Base-by-base conservation (phyloP, 2,797 vertebrate species). In the Sciaenops ocellatus region DNA sequence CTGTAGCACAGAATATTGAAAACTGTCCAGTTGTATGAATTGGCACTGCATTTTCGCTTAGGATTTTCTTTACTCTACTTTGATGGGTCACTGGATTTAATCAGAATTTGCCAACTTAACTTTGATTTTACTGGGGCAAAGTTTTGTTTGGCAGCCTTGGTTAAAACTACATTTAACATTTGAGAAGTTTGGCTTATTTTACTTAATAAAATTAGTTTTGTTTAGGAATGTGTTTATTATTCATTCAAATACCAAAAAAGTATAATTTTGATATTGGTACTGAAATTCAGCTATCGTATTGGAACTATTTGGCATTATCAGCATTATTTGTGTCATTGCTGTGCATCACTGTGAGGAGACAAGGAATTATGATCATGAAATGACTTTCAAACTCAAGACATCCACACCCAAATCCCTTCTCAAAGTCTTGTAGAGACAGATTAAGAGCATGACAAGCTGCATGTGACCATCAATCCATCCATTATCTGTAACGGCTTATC, bases 31-130 rank as follows among this genome's bases (percentile, higher is more conserved):
- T 30, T 42, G n/a, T 3, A 46, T 28, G 26, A 30, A 28, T 1
- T 11, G 6, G 20, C 10, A 55, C 5, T 55, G 8, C 34, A n/a
- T 44, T 52, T 52, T n/a, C n/a, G 34, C 12, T 44, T 8, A 54
- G 17, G 46, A 65, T 15, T 57, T 76, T 54, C 17, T 17, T 34
- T 69, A 13, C 18, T n/a, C n/a, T n/a, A 69, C 16, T 62, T 46
- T 51, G 47, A 59, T 26, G 3, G 55, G 26, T n/a, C 46, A 30
- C 5, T 64, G 48, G 17, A 28, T 16, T 59, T 46, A 20, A 26
- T 64, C 8, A 24, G 17, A 46, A n/a, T 10, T 15, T 24, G 12
- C 6, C 15, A 38, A 20, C 20, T 57, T 57, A 12, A n/a, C 17
- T 24, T 7, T 16, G 44, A 61, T 54, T 64, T 44, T 30, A 28